Evolutionary conservation across 2,797 vertebrate genomes (phyloP), one percentile per base, ranked within the genome.

Genomic region (Gymnopithys bicolor): DNA sequence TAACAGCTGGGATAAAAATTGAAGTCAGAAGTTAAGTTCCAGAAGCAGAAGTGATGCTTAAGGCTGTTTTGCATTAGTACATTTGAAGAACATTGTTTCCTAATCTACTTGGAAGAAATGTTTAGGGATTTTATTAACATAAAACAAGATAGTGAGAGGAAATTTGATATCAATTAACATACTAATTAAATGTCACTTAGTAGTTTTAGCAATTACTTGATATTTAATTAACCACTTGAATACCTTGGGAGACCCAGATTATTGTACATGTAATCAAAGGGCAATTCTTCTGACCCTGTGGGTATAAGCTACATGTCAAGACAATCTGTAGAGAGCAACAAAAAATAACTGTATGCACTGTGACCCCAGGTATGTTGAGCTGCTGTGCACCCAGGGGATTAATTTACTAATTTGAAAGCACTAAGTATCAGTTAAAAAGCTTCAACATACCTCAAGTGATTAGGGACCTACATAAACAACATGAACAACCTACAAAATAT

Each of bases 161-260:
- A 97, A 96, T 97, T 95, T 97, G 90, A 96, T 97, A 97, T 96
- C 94, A 98, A 97, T 97, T 97, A 97, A 95, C 97, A 95, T 97
- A 94, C 95, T 97, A 97, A 97, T 97, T 98, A 97, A 97, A 97
- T 97, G 96, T 97, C 97, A 97, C 86, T 98, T 97, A 96, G 95
- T 95, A 95, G 95, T 96, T 96, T 97, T 96, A 94, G 95, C 94
- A 97, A 97, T 97, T 97, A 97, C 90, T 97, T 97, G 92, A 97
- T 96, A 97, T 97, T 97, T 98, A 98, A 97, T 97, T 97, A 98
- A 97, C 93, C 75, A 97, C 93, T 96, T 96, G 92, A 95, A 89
- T 96, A 96, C 87, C 92, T 96, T 95, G 97, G 95, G 95, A 97
- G 59, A 81, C 88, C 86, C 63, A 76, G 66, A 96, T 96, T 94